These are phyloP conservation scores for Trididemnum clinides DNA, from an alignment of 23 tunicate species.

Conservation along the genomic window DNA sequence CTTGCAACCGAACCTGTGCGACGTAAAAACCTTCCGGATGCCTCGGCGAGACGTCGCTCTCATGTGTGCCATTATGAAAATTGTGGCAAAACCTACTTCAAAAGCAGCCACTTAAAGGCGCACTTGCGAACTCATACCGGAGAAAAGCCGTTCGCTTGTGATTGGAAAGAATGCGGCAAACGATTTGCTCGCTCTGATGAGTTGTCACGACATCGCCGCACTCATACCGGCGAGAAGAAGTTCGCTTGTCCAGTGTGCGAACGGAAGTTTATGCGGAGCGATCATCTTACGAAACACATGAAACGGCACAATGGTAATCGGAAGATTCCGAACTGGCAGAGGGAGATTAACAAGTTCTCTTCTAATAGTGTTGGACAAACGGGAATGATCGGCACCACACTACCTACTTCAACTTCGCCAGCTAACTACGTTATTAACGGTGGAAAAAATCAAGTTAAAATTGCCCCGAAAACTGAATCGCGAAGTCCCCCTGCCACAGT, in stretches of 20 bases:
- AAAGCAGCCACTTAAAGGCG: constrained; percentile 95
- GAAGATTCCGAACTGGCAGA: constrained; percentile 93
- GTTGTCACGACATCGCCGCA: constrained; percentile 89
- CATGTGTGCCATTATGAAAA: constrained; percentile 79
- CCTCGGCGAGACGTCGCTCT: constrained; percentile 52
- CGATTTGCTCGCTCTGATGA: constrained; percentile 96
- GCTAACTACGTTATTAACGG: background rate
- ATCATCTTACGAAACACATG: constrained; percentile 98
- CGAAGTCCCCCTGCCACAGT: constrained; percentile 8
- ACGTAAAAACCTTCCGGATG: background rate
- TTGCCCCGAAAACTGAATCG: constrained; percentile 71
- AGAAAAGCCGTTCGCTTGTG: constrained; percentile 90
- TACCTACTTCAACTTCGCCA: background rate
- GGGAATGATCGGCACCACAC: background rate
- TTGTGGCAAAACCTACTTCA: constrained; percentile 97
- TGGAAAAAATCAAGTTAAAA: constrained; percentile 66
- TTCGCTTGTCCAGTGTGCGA: constrained; percentile 94
- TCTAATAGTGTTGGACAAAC: background rate
- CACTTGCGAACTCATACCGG: constrained; percentile 98
- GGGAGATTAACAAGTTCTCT: constrained; percentile 68
- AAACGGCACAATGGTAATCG: constrained; percentile 86
- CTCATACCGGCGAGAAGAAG: constrained; percentile 96
- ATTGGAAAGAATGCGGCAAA: constrained; percentile 93
- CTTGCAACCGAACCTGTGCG: background rate
- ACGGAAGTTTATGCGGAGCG: constrained; percentile 94